These are phyloP conservation scores for Pelobates cultripes DNA, from an alignment of 2,797 vertebrate genomes.

Conservation along the genomic window DNA sequence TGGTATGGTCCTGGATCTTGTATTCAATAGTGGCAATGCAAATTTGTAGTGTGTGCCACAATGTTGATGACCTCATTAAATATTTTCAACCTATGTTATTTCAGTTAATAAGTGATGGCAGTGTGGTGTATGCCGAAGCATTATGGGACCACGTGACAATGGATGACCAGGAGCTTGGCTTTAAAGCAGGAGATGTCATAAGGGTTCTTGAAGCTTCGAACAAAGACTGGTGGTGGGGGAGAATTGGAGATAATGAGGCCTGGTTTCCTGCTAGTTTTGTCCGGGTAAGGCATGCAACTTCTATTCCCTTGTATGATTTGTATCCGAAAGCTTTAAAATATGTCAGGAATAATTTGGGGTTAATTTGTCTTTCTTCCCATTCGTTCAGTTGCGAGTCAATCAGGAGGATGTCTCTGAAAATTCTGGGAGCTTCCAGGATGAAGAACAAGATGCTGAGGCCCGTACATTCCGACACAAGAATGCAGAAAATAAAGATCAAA, in stretches of 20 bases:
- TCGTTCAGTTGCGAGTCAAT: conserved; percentile 89
- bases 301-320: no score
- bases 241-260: conserved; percentile 85
- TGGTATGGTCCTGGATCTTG: no score
- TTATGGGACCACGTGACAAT: conserved; percentile 99
- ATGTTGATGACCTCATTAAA: no score
- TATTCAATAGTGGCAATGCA: no score
- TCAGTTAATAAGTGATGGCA: conserved; percentile 89
- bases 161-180: conserved; percentile 96
- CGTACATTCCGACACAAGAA: conserved; percentile 73
- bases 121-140: conserved; percentile 89
- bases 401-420: conserved; percentile 89
- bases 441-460: conserved; percentile 73
- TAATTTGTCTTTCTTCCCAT: background rate
- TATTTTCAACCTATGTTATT: conserved; percentile 22
- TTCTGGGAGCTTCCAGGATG: conserved; percentile 75
- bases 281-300: conserved; percentile 76
- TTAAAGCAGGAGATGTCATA: conserved; percentile 97
- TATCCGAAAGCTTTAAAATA: no score
- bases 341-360: no score
- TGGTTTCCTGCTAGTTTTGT: conserved; percentile 98
- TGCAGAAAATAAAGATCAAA: conserved; percentile 88
- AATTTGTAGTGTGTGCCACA: no score
- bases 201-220: conserved; percentile 90
- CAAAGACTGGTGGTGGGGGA: conserved; percentile 98